phyloP scores from a whole-genome alignment of 2,888 invertebrate species.

The Candidula unifasciata region DNA sequence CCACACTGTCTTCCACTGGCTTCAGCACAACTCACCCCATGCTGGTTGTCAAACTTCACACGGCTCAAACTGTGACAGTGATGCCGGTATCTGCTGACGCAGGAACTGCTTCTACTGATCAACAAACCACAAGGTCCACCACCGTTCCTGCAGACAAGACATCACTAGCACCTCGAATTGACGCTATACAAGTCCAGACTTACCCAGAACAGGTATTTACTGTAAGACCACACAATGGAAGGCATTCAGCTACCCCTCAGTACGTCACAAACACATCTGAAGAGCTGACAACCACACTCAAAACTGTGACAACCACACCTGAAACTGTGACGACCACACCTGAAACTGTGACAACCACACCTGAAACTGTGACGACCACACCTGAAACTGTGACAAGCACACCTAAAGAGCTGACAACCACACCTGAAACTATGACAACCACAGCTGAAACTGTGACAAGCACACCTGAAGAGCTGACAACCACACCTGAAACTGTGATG shows the following conservation, averaged over 20 bases:
- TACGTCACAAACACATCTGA: constrained; percentile 6
- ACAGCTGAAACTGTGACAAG: too few species aligned
- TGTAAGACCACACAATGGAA: background rate
- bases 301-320: background rate
- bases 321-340: background rate
- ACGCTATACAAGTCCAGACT: background rate
- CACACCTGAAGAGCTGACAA: too few species aligned
- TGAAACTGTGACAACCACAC: too few species aligned
- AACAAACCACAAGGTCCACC: background rate
- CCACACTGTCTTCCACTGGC: background rate
- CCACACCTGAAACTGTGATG: too few species aligned
- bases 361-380: too few species aligned
- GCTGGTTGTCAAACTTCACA: background rate
- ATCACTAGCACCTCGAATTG: background rate
- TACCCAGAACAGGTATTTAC: background rate
- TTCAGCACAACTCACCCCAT: background rate
- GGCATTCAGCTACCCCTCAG: too few species aligned
- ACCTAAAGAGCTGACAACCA: too few species aligned
- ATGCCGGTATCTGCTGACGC: background rate
- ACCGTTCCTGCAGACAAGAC: background rate
- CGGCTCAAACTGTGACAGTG: background rate
- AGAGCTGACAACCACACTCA: background rate
- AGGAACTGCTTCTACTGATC: background rate
- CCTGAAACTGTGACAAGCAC: too few species aligned
- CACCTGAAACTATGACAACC: too few species aligned